A percentile compares a stretch with the other conserved stretches of the same genome.
phyloP scores from a whole-genome alignment of 2,113 vertebrate species.

The Solea senegalensis region DNA sequence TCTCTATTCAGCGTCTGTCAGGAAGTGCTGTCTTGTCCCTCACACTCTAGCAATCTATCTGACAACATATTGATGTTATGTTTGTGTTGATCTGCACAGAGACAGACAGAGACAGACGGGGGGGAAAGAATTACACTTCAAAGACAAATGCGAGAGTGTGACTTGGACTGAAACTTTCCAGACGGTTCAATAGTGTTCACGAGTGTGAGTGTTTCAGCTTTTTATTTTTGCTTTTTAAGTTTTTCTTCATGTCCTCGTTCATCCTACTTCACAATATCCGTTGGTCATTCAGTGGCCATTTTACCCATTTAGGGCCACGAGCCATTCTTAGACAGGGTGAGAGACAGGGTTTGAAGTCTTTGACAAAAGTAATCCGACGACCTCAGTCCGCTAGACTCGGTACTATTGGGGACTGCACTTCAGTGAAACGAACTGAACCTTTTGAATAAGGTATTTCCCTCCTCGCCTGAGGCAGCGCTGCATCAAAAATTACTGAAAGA shows the following conservation, averaged over 20 bases:
- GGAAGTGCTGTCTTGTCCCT: constrained; percentile 34
- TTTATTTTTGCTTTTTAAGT: background rate
- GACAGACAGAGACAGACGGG: constrained; percentile 1
- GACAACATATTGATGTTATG: constrained; percentile 58
- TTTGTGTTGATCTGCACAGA: constrained; percentile 50
- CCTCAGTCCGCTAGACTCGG: too few relatives aligned
- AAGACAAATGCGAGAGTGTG: constrained; percentile 14
- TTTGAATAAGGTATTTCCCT: too few relatives aligned
- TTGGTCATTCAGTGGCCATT: too few relatives aligned
- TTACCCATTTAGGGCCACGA: too few relatives aligned
- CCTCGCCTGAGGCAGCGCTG: too few relatives aligned
- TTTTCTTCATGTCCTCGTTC: background rate
- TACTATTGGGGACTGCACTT: too few relatives aligned
- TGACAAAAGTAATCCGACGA: too few relatives aligned
- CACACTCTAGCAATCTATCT: constrained; percentile 47
- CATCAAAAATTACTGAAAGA: too few relatives aligned
- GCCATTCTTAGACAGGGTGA: too few relatives aligned
- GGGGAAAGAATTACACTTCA: constrained; percentile 40
- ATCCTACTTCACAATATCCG: too few relatives aligned
- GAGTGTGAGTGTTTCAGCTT: constrained; percentile 2
- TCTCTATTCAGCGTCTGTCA: constrained; percentile 42
- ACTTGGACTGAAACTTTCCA: constrained; percentile 47
- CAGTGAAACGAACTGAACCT: too few relatives aligned
- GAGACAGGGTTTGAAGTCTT: too few relatives aligned
- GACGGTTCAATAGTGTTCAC: constrained; percentile 18